Base-by-base conservation (phyloP, 2,888 invertebrate species). In the Octonoba sinensis region DNA sequence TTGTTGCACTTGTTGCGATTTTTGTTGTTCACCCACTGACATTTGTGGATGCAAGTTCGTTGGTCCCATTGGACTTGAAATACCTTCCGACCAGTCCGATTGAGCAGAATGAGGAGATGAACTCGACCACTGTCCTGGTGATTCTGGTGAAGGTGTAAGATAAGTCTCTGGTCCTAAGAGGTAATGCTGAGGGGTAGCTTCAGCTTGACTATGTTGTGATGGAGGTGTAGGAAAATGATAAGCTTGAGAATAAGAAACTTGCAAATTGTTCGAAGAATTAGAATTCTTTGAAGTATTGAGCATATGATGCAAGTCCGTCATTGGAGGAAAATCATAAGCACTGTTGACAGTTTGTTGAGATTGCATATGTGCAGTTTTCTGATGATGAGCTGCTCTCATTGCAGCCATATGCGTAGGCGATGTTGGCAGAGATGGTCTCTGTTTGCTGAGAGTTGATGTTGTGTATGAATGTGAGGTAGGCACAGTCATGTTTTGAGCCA, bases 371-470 rank as follows among this genome's bases (percentile, higher is more conserved):
- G 60, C 82, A 27, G 76, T 69, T 36, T 70, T 70, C 60, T 91
- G 91, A 86, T 95, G 95, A 54, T 96, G 95, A 82, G 96, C 95
- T 86, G 96, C 95, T 71, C 96, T 91, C 91, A 97, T 93, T 70
- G 97, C 97, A 72, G 96, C 96, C 90, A 97, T 96, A 89, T 97
- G 97, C 70, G 97, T 96, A 24, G 97, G 97, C 71, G 96, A 97
- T 85, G 96, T 96, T 62, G 97, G 96, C 87, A 97, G 90, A 66
- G 94, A 95, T 70, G 96, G 96, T 86, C 95, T 92, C 89, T 96
- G 96, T 83, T 95, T 95, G 0, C 62, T 59, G 77, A 96, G 96
- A 3, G 96, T 95, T 76, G 86, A 83, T 59, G 83, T 83, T 13
- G 83, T 77, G 8, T 82, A 82, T 16, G 75, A 36, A 24, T 57